Evolutionary conservation across 2,888 invertebrate genomes (phyloP), one percentile per base, ranked within the genome.

Genomic region (Amphipyra tragopoginis): DNA sequence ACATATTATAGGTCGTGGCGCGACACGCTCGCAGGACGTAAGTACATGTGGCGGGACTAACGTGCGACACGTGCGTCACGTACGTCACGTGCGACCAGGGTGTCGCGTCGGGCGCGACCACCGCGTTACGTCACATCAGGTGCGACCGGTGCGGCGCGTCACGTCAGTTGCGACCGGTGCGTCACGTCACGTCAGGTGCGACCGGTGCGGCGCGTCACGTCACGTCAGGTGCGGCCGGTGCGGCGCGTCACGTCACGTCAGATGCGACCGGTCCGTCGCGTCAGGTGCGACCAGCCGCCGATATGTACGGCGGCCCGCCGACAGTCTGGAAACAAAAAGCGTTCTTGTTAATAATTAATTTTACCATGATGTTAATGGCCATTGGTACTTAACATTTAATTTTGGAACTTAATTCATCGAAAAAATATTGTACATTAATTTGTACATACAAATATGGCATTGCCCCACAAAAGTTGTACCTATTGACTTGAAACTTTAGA

Each of bases 1-100:
- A 75, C 66, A 55, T 54, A 71, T 42, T 53, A 21, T 43, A 58
- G 40, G 26, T 50, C 42, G 11, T 59, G 54, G 55, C 55, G 68
- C 65, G 64, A 43, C 33, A 14, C 57, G 66, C 51, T 40, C 40
- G 52, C 36, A 10, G 36, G 36, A 36, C 36, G 36, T 36, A 9
- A 36, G 36, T 10, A 14, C 14, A 14, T 21, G 29, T n/a, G 11
- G 29, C n/a, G 40, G 29, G 29, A 21, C 21, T 21, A 21, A 21
- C 3, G 21, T 21, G 21, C 21, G 21, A 2, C 21, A 21, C 2
- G 21, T 26, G 55, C n/a, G 33, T 2, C 21, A 1, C 1, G 21
- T 21, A 2, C 33, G 9, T 4, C n/a, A 10, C 14, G 14, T 21
- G 21, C 21, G 21, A 21, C 21, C 21, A 21, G 26, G 5, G 7